Base-by-base conservation (phyloP, 1,140 invertebrate species). In the Drosophila orosa region DNA sequence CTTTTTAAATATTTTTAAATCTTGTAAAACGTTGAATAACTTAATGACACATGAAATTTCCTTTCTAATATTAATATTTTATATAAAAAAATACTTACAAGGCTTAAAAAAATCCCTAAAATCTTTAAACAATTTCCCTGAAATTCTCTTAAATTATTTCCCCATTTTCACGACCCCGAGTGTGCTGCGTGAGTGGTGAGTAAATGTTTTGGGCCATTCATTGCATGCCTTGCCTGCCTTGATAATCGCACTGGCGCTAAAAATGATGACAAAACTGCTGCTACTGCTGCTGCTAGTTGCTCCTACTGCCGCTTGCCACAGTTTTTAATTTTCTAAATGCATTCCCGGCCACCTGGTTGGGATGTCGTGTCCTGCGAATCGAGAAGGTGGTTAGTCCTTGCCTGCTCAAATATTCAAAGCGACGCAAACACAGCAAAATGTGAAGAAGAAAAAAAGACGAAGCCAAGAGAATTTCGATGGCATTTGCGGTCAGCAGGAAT, bases 311-410 rank as follows among this genome's bases (percentile, higher is more conserved):
- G 55, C 19, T 35, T 59, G 81, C 84, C 44, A 89, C 76, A 90
- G 55, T 89, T 89, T 89, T 89, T 89, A 89, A 89, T 89, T 89
- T 89, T 89, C 84, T 89, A 89, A 89, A 84, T 89, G 84, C 84
- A 89, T 80, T 89, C 80, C 68, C 68, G 67, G 54, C 68, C 63
- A 76, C 63, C 57, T 69, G 74, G 67, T 3, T 7, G 33, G 22
- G 47, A 35, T 54, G 54, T 37, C 40, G 50, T 57, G 63, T 78
- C 42, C 56, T 56, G 27, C 19, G 52, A 2, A 42, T 9, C 13
- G 27, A 25, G 33, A 4, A 29, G 29, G 24, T 59, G 62, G 37
- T 37, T 47, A 42, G 33, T 67, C 58, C 63, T 67, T 19, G 40
- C 27, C 61, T 71, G 66, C 74, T 87, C 73, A 84, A 87, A 87